Evolutionary conservation across 2,113 vertebrate genomes (phyloP), one percentile per base, ranked within the genome.

Genomic region (Tragelaphus imberbis): DNA sequence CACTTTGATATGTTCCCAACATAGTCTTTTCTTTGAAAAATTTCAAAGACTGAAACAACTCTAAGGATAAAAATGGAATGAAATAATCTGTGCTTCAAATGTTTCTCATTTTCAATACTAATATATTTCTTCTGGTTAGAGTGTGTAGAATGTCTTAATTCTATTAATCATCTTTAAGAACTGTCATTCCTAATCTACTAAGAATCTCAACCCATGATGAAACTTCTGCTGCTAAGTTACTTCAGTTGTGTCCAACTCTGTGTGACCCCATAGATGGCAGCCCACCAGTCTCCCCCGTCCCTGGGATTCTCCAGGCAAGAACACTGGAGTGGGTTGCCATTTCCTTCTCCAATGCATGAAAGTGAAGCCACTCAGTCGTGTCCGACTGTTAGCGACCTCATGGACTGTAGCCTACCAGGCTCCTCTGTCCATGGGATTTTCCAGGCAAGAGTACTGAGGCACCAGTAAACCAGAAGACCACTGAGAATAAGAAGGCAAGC

Each of bases 231-330:
- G 61, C 61, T 63, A 63, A 63, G 61, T 63, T 1, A 2, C 61
- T 63, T 30, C 61, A 63, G 61, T 63, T 0, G 0, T 63, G 14
- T 63, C 13, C 1, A 0, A 63, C 28, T 63, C 28, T 63, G 28
- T 30, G 61, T 1, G 61, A 63, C 61, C 14, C 6, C 61, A 33
- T 15, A 15, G 28, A 63, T 0, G 13, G 61, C 28, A 63, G 61
- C 61, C 61, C 28, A 33, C 28, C 28, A 63, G 28, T 1, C 28
- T 63, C 30, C 61, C 14, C 27, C 0, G 0, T 63, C 61, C 61
- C 28, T 63, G 28, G 28, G 28, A 63, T 30, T 61, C 28, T 63
- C 61, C 28, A 63, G 2, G 13, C 61, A 33, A 63, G 28, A 30
- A 63, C 30, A 63, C 14, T 63, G 28, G 28, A 30, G 13, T 3